These are phyloP conservation scores for Podarcis siculus DNA, from an alignment of 2,797 vertebrate genomes.

Conservation along the genomic window DNA sequence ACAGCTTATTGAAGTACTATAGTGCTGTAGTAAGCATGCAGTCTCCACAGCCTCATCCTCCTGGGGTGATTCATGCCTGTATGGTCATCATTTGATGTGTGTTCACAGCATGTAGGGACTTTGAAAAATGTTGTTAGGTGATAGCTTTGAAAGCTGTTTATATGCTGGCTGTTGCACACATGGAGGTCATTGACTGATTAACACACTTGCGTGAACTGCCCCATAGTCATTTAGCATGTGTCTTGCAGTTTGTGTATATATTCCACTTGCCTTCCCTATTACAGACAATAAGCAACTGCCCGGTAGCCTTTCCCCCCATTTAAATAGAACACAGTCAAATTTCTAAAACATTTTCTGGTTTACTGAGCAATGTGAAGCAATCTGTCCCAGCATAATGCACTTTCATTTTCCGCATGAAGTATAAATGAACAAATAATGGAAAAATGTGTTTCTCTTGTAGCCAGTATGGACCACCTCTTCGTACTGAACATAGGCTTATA, in stretches of 20 bases:
- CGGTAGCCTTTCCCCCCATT: not conserved
- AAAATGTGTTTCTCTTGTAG: constrained; percentile 34
- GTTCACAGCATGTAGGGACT: not conserved
- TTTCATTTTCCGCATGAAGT: not conserved
- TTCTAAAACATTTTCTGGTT: not conserved
- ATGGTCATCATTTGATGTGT: not conserved
- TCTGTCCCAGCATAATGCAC: not conserved
- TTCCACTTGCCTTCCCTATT: not conserved
- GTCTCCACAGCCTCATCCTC: not conserved
- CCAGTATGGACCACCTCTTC: constrained; percentile 90
- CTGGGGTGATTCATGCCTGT: not conserved
- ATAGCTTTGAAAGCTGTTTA: not conserved
- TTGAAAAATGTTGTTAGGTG: not conserved
- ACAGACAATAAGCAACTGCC: not conserved
- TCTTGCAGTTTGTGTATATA: not conserved
- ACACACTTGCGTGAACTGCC: not conserved
- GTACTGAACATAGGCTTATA: constrained; percentile 91
- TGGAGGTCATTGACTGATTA: not conserved
- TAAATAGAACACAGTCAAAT: not conserved
- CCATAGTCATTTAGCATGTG: not conserved
- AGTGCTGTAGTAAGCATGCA: not conserved
- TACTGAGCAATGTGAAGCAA: not conserved
- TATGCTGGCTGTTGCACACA: not conserved
- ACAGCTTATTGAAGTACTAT: not conserved
- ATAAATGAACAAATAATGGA: not conserved